Conservation (phyloP, 2,888 invertebrate species). For the Hyles lineata region DNA sequence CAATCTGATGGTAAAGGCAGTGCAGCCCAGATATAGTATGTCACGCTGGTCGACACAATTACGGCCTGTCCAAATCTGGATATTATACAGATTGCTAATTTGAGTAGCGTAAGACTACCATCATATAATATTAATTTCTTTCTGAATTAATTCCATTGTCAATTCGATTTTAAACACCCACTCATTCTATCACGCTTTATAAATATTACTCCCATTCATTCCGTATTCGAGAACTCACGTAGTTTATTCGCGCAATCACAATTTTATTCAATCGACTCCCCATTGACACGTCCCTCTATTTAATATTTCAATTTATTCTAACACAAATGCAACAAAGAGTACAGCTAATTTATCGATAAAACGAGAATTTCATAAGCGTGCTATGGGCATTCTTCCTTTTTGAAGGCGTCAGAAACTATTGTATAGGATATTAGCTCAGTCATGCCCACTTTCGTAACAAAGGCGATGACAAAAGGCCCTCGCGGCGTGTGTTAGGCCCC, state of each 20-base stretch:
- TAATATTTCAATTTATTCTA: not conserved
- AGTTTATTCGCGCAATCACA: not conserved
- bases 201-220: constrained; percentile 13
- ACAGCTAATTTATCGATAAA: constrained; percentile 10
- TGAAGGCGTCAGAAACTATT: constrained; percentile 21
- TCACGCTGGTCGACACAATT: too few species aligned
- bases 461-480: constrained; percentile 47
- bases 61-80: too few species aligned
- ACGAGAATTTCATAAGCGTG: constrained; percentile 7
- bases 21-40: too few species aligned
- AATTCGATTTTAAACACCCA: not conserved
- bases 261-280: not conserved
- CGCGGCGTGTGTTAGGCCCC: constrained; percentile 40
- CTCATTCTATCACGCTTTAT: not conserved
- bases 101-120: not conserved
- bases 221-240: not conserved
- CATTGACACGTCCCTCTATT: not conserved
- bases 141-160: not conserved
- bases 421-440: constrained; percentile 28
- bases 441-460: constrained; percentile 39
- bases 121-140: not conserved
- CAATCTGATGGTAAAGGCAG: too few species aligned
- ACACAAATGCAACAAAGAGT: not conserved
- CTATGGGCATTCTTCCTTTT: constrained; percentile 12
- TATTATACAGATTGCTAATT: too few species aligned